Evolutionary conservation across 1,140 invertebrate species (phyloP).

Genomic region (Brachionus asplanchnoidis): DNA sequence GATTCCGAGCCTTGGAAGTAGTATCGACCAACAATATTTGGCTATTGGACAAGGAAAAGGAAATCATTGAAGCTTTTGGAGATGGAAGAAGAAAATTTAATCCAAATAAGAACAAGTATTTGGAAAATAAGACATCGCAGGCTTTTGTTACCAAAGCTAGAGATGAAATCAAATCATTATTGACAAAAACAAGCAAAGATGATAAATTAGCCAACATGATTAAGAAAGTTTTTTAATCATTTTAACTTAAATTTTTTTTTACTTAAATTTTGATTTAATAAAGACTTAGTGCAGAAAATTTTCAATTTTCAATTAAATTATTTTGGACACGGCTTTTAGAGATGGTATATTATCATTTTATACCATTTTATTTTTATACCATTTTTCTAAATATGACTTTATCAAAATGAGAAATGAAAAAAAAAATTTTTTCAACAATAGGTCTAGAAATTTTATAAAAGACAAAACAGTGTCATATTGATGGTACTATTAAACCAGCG

Average conservation of each 20-base stretch:
- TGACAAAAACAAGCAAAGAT: not conserved
- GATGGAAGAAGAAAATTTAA: not conserved
- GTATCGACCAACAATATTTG: slow-evolving; percentile 33
- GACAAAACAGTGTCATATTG: too few relatives aligned
- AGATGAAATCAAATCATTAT: not conserved
- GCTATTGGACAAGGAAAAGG: slow-evolving; percentile 24
- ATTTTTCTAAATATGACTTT: too few relatives aligned
- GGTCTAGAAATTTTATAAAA: too few relatives aligned
- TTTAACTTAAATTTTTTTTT: not conserved
- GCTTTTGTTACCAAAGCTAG: not conserved
- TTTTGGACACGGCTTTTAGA: too few relatives aligned
- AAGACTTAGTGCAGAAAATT: not conserved
- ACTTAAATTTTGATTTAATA: not conserved
- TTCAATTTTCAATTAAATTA: not conserved
- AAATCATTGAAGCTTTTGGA: slow-evolving; percentile 34
- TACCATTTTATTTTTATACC: too few relatives aligned
- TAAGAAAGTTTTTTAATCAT: not conserved
- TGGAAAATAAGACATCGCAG: not conserved
- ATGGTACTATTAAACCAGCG: too few relatives aligned
- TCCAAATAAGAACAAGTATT: not conserved
- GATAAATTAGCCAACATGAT: not conserved
- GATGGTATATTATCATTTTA: too few relatives aligned
- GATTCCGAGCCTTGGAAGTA: slow-evolving; percentile 36
- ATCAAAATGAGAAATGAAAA: too few relatives aligned
- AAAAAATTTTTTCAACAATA: too few relatives aligned